These are phyloP conservation scores for Smittia aterrima DNA, from an alignment of 2,888 invertebrate species.

Conservation along the genomic window DNA sequence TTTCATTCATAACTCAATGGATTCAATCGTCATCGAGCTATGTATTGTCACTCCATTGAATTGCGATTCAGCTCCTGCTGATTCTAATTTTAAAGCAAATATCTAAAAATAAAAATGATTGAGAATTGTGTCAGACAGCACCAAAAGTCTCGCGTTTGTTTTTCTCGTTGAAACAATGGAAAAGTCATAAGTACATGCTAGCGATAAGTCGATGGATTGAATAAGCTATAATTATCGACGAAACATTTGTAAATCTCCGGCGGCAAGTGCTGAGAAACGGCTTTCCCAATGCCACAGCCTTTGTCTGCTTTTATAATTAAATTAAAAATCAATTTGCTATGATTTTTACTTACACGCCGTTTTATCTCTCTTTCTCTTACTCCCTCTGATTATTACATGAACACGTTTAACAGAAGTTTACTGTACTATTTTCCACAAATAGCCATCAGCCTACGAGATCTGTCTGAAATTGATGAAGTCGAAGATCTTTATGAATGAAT, in stretches of 20 bases:
- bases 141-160: background rate
- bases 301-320: slow-evolving; percentile 26
- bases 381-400: slow-evolving; percentile 10
- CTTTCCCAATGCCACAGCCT: background rate
- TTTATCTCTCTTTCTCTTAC: background rate
- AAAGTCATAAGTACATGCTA: background rate
- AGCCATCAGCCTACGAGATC: background rate
- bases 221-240: background rate
- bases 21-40: background rate
- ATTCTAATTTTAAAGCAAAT: background rate
- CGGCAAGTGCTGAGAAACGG: background rate
- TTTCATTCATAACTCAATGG: slow-evolving; percentile 3
- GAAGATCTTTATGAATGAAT: background rate
- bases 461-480: background rate
- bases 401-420: background rate
- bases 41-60: background rate
- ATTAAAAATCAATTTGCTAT: slow-evolving; percentile 36
- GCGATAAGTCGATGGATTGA: background rate
- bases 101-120: background rate
- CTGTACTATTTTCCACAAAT: slow-evolving; percentile 11
- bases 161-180: background rate
- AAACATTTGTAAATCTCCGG: background rate
- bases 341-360: slow-evolving; percentile 21
- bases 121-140: background rate
- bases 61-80: background rate